phyloP scores from a whole-genome alignment of 2,797 vertebrate genomes.

The Tadarida brasiliensis region DNA sequence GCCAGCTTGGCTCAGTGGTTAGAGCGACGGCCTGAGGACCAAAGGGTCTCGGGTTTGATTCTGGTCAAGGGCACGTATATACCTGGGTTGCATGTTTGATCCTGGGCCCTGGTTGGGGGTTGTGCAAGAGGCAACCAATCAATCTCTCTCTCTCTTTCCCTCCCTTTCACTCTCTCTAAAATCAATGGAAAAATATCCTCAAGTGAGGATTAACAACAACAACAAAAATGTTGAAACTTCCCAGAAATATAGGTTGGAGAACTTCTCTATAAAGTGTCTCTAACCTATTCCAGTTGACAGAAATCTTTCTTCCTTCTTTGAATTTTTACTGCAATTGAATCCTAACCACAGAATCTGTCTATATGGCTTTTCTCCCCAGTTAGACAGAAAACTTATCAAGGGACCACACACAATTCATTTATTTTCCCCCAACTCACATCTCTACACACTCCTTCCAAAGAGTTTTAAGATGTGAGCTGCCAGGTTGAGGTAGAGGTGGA shows the following conservation, averaged over 20 bases:
- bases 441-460: not conserved
- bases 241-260: not conserved
- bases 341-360: not conserved
- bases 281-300: not conserved
- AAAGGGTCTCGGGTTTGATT: no score
- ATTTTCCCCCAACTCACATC: not conserved
- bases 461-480: conserved; percentile 3
- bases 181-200: no score
- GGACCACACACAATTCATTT: not conserved
- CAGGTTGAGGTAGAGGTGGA: not conserved
- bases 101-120: no score
- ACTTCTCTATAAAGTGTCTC: not conserved
- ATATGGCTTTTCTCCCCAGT: not conserved
- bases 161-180: no score
- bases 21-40: no score
- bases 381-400: not conserved
- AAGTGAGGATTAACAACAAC: no score
- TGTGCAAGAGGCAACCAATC: no score
- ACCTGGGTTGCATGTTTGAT: no score
- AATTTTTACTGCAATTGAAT: conserved; percentile 14
- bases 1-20: no score
- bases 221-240: not conserved
- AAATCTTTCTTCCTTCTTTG: not conserved
- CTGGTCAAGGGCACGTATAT: no score
- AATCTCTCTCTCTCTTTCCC: no score